phyloP scores from a whole-genome alignment of 2,113 vertebrate genomes.

The Cryptomyrus ogoouensis region DNA sequence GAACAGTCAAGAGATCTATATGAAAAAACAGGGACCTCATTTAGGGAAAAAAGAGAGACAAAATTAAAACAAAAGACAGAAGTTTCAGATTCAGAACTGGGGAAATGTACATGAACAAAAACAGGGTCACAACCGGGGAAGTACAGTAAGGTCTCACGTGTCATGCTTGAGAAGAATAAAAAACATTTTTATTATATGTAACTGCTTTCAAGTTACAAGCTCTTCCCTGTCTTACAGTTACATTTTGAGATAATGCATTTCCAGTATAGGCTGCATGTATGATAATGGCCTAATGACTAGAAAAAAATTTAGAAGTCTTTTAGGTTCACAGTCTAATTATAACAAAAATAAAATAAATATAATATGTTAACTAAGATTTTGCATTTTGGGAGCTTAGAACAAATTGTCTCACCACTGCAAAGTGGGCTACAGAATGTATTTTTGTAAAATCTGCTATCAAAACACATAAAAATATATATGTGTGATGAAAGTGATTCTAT shows the following conservation, averaged over 20 bases:
- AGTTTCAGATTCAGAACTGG: background rate
- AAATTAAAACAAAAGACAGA: background rate
- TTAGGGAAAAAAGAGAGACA: background rate
- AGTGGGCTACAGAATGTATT: background rate
- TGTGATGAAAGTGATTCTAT: background rate
- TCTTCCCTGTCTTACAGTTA: conserved; percentile 9
- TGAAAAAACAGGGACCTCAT: background rate
- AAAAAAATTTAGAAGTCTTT: background rate
- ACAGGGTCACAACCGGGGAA: background rate
- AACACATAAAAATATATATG: background rate
- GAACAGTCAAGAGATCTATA: background rate
- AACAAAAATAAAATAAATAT: background rate
- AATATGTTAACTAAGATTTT: background rate
- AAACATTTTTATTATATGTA: background rate
- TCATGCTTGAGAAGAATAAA: background rate
- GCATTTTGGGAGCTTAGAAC: background rate
- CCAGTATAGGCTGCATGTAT: background rate
- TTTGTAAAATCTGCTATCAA: background rate
- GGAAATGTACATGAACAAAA: background rate
- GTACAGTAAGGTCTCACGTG: background rate
- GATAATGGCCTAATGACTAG: background rate
- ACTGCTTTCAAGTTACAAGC: background rate
- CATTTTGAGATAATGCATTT: conserved; percentile 29
- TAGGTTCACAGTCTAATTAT: background rate
- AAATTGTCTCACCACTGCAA: background rate